Conservation (phyloP, 2,113 vertebrate genomes). For the Cheirogaleus medius region DNA sequence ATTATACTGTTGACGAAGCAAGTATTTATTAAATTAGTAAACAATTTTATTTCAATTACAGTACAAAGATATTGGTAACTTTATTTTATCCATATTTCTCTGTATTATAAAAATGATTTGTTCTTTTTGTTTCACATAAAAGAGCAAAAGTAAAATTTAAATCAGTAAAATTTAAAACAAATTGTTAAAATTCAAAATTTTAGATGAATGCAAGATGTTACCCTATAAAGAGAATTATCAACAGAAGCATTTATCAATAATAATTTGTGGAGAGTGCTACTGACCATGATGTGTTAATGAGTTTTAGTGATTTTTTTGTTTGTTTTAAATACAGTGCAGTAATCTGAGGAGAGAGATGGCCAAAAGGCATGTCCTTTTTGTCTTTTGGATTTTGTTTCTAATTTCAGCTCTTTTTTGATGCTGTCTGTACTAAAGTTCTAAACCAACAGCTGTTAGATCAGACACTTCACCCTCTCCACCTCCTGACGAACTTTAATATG, state of each 20-base stretch:
- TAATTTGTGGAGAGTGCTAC: not conserved
- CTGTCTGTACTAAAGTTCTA: not conserved
- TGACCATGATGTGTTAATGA: too few species aligned
- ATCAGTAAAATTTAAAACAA: not conserved
- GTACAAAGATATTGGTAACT: not conserved
- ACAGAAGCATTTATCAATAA: not conserved
- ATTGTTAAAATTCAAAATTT: not conserved
- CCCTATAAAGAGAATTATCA: not conserved
- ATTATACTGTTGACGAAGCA: not conserved
- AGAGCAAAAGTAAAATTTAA: not conserved
- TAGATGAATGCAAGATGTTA: not conserved
- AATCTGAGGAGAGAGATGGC: not conserved
- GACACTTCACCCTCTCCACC: not conserved
- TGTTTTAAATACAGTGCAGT: not conserved
- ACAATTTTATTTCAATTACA: fast-evolving
- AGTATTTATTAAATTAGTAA: too few species aligned
- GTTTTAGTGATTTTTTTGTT: not conserved
- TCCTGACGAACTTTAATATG: not conserved
- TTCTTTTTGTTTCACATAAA: not conserved
- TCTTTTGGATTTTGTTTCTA: not conserved
- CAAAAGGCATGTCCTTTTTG: not conserved
- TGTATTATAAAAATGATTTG: not conserved
- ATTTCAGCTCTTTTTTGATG: too few species aligned
- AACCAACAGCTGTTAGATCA: not conserved
- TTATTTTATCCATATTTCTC: not conserved